These are phyloP conservation scores for Borostomias antarcticus DNA, from an alignment of 2,797 vertebrate species.

Conservation along the genomic window DNA sequence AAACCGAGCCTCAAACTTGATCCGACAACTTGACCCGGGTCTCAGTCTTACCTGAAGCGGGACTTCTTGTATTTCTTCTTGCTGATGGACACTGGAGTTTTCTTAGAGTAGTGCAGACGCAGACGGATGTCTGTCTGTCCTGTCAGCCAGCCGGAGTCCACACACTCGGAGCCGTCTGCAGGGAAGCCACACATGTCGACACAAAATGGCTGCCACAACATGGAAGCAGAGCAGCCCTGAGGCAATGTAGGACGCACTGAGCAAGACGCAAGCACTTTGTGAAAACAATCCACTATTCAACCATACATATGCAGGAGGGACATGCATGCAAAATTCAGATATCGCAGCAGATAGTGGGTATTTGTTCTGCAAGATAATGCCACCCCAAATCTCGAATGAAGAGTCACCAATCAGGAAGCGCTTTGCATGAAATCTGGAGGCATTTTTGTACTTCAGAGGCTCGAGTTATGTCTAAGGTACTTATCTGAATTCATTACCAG, in stretches of 20 bases:
- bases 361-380: background rate
- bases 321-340: background rate
- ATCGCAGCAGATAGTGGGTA: background rate
- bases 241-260: background rate
- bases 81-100: slow-evolving; percentile 89
- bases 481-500: background rate
- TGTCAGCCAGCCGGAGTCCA: slow-evolving; percentile 95
- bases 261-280: slow-evolving; percentile 3
- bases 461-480: background rate
- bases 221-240: slow-evolving; percentile 11
- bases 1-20: background rate
- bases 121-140: slow-evolving; percentile 97
- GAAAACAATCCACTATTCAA: background rate
- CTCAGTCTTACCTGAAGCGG: slow-evolving; percentile 87
- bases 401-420: slow-evolving; percentile 9
- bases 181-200: slow-evolving; percentile 8
- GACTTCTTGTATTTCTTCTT: slow-evolving; percentile 99
- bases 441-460: background rate
- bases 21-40: slow-evolving; percentile 7
- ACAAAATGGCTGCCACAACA: slow-evolving; percentile 2
- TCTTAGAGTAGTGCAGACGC: slow-evolving; percentile 92
- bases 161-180: slow-evolving; percentile 83
- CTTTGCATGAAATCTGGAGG: slow-evolving; percentile 4
- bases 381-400: background rate
- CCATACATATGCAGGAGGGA: background rate